Evolutionary conservation across 2,888 invertebrate genomes (phyloP), one percentile per base, ranked within the genome.

Genomic region (Campoplex capitator): DNA sequence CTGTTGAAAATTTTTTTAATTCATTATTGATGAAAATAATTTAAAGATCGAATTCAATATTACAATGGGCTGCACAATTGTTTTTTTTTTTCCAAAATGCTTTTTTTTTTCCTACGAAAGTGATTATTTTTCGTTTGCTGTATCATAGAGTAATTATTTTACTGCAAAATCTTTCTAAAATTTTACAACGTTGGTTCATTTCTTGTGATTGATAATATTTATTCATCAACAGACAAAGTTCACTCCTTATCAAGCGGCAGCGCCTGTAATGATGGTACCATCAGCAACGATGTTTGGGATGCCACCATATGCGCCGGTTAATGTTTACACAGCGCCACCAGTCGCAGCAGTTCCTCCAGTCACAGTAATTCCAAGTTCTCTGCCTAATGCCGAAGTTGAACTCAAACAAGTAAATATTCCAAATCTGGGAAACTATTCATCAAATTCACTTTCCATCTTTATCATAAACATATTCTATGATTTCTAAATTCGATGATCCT

Each of bases 191-290:
- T 23, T 23, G 23, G 23, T 23, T 58, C 2, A 16, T 58, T 45
- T 48, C 42, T 13, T 3, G 3, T 80, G 11, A 84, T 85, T 83
- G 56, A n/a, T 54, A 51, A 70, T 67, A 54, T 54, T 58, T 6
- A 65, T 79, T 38, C 32, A 88, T 88, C 81, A n/a, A 70, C 87
- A 92, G 92, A 85, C 87, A 70, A 92, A 91, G 76, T 90, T 89
- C 85, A 95, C 95, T 90, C 94, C 95, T 58, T 95, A 96, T 88
- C 94, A 94, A 86, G 92, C 93, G 79, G 94, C 95, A 23, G 95
- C 96, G 32, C 97, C 97, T 3, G 95, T 97, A 89, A 95, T 97
- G 94, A 96, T 97, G 95, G 96, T 97, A 23, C 97, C 97, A 2
- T 95, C 96, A 93, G 91, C 94, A 38, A 93, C 93, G 13, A 92